These are phyloP conservation scores for Scytalopus superciliaris DNA, from an alignment of 2,113 vertebrate species.

Conservation along the genomic window DNA sequence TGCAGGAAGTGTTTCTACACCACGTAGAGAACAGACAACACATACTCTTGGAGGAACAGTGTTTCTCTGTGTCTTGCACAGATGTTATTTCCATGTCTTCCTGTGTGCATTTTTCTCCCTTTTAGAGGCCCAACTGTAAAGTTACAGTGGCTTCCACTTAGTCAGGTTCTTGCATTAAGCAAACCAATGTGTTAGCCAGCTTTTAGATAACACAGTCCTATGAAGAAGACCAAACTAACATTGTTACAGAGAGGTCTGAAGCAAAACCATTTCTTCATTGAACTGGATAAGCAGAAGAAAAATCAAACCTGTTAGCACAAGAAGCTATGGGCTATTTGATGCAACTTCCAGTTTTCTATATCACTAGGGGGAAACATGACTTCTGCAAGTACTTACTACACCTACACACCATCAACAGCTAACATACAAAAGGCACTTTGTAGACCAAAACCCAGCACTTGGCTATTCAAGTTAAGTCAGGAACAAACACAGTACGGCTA, in stretches of 20 bases:
- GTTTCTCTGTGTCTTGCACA: neutral
- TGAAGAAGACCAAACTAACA: neutral
- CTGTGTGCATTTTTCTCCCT: neutral
- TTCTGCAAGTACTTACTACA: neutral
- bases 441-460: neutral
- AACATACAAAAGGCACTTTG: neutral
- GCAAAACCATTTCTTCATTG: neutral
- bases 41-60: neutral
- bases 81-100: neutral
- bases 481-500: neutral
- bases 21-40: neutral
- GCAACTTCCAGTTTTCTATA: neutral
- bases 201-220: neutral
- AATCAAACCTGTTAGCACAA: neutral
- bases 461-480: neutral
- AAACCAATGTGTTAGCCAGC: neutral
- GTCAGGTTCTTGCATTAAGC: neutral
- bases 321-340: fast-evolving
- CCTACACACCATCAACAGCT: neutral
- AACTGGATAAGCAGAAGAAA: neutral
- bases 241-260: neutral
- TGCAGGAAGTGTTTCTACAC: neutral
- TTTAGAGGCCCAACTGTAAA: neutral
- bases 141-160: neutral
- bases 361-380: neutral